Base-by-base conservation (phyloP, 2,888 invertebrate species). In the Mystacides longicornis region DNA sequence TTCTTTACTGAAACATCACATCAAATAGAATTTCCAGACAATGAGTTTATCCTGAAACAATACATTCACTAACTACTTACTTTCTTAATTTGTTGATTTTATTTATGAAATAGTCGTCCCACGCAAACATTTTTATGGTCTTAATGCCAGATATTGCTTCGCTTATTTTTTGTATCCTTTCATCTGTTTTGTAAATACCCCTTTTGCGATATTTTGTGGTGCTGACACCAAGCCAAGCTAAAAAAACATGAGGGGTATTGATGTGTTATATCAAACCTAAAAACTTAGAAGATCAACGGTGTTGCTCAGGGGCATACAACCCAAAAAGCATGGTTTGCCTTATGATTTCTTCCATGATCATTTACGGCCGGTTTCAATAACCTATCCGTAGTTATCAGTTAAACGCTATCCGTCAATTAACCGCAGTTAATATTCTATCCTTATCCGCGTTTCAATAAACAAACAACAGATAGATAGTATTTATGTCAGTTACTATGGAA, bases 121-220 rank as follows among this genome's bases (percentile, higher is more conserved):
- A 91, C 2, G 89, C 84, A 64, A 89, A 91, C 89, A 91, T 89
- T 74, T 91, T 92, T 63, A 91, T 87, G 1, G 89, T 86, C 65
- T 86, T 80, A 63, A 91, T 88, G 0, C 88, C 89, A 57, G 77
- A 77, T 7, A 91, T 82, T 53, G 91, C 81, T 71, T 91, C 90
- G 63, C 83, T 86, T 87, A 90, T 90, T 9, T 89, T 74, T 56
- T 85, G 79, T 14, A 91, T 83, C 60, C 91, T 74, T 66, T 86
- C 83, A 66, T 90, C 90, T 0, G 89, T 86, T 56, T 81, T 75
- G 54, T 74, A 72, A 0, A 86, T 86, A 18, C 84, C 85, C 65
- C 82, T 51, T 18, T 18, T 33, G 21, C 54, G 54, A 27, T 31
- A 52, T 21, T 46, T 37, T 16, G 56, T 49, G 21, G 22, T 54